These are phyloP conservation scores for Rhopalosiphum nymphaeae DNA, from an alignment of 2,888 invertebrate species.

Conservation along the genomic window DNA sequence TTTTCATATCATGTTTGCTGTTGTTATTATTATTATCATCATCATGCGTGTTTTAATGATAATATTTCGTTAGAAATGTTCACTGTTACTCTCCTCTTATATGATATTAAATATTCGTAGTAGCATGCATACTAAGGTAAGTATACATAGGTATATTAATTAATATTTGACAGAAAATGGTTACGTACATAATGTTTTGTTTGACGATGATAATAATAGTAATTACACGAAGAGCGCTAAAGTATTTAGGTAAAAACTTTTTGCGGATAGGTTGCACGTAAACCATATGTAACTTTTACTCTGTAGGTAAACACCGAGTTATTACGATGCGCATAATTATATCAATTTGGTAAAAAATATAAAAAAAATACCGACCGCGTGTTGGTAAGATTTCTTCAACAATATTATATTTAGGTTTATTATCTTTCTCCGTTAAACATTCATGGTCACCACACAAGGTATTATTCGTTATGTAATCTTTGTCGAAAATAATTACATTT, in stretches of 20 bases:
- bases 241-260: neutral
- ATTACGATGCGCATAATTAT: neutral
- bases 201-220: slow-evolving; percentile 7
- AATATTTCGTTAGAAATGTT: neutral
- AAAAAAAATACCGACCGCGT: neutral
- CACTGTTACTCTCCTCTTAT: neutral
- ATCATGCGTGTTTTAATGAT: neutral
- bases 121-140: neutral
- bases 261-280: neutral
- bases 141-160: neutral
- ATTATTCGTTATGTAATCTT: neutral
- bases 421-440: neutral
- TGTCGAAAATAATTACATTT: neutral
- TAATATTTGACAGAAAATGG: slow-evolving; percentile 5
- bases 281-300: neutral
- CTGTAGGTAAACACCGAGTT: neutral
- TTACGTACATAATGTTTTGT: neutral
- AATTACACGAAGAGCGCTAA: neutral
- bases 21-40: neutral
- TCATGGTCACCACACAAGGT: neutral
- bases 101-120: neutral
- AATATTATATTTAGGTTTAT: neutral
- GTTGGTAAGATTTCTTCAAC: neutral
- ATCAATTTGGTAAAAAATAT: neutral
- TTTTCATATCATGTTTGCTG: neutral